Percentiles rank a stretch among this genome's conserved stretches.
These are phyloP conservation scores for Synanthedon vespiformis DNA, from an alignment of 2,888 invertebrate species.

Conservation along the genomic window DNA sequence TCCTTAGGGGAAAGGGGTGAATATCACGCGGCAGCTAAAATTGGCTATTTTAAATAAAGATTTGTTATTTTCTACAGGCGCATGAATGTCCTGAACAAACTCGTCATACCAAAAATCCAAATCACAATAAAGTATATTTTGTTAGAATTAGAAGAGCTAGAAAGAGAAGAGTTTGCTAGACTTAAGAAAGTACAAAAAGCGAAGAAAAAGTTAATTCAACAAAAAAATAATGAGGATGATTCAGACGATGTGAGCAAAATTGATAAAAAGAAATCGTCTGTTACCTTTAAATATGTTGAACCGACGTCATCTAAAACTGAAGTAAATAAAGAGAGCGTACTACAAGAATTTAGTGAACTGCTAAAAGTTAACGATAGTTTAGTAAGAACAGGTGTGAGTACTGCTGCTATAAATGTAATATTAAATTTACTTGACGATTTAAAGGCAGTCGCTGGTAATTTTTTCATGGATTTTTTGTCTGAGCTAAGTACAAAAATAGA, in stretches of 20 bases:
- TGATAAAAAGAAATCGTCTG: too few relatives aligned
- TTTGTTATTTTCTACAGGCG: conserved; percentile 20
- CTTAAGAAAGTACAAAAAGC: neutral
- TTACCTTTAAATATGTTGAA: too few relatives aligned
- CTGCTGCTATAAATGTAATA: conserved; percentile 13
- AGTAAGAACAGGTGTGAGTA: conserved; percentile 12
- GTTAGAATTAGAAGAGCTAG: conserved; percentile 20
- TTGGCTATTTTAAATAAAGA: neutral
- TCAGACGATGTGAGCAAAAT: neutral
- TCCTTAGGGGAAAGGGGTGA: conserved; percentile 10
- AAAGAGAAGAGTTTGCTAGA: neutral
- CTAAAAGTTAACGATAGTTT: conserved; percentile 15
- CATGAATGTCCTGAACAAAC: conserved; percentile 22
- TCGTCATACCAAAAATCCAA: conserved; percentile 19
- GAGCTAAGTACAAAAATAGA: conserved; percentile 1
- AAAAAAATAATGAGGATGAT: neutral
- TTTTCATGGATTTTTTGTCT: conserved; percentile 3
- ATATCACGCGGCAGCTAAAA: conserved; percentile 6
- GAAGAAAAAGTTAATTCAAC: neutral
- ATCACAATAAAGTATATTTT: conserved; percentile 18
- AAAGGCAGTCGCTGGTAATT: conserved; percentile 11
- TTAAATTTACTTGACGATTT: conserved; percentile 17
- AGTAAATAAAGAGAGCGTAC: too few relatives aligned
- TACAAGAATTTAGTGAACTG: conserved; percentile 12
- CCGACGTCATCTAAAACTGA: too few relatives aligned